These are phyloP conservation scores for Meandrina meandrites DNA, from an alignment of 92 coral and sea anemone genomes.

Conservation along the genomic window DNA sequence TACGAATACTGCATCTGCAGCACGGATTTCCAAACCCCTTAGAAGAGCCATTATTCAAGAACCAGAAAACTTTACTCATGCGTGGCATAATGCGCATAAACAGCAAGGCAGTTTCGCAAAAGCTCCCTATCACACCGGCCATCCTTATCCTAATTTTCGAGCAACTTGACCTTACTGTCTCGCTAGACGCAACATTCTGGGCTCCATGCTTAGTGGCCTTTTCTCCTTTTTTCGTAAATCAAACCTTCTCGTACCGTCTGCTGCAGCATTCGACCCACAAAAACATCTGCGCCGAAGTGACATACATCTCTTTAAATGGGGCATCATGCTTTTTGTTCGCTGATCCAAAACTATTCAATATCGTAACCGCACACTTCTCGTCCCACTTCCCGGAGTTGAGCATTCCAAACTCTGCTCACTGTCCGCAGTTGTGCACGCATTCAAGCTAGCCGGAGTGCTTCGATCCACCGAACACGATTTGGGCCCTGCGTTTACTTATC, in stretches of 20 bases:
- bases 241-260: slow-evolving; percentile 33
- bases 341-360: too few species aligned
- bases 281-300: slow-evolving; percentile 34
- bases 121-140: slow-evolving; percentile 59
- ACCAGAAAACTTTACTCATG: slow-evolving; percentile 32
- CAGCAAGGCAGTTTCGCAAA: slow-evolving; percentile 23
- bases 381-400: slow-evolving; percentile 47
- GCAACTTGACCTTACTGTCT: slow-evolving; percentile 23
- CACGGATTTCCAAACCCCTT: slow-evolving; percentile 45
- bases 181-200: slow-evolving; percentile 56
- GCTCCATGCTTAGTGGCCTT: slow-evolving; percentile 62
- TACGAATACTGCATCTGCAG: slow-evolving; percentile 41
- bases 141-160: slow-evolving; percentile 15
- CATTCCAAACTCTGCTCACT: slow-evolving; percentile 28
- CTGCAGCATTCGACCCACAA: slow-evolving; percentile 18
- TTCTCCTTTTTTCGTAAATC: slow-evolving; percentile 55
- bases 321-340: slow-evolving; percentile 33
- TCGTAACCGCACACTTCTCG: slow-evolving; percentile 31
- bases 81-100: slow-evolving; percentile 39
- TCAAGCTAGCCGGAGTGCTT: background rate
- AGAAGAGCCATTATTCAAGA: slow-evolving; percentile 36
- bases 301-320: slow-evolving; percentile 39
- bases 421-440: slow-evolving; percentile 10
- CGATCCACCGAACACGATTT: too few species aligned
- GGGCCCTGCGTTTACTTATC: too few species aligned